Evolutionary conservation across 2,113 vertebrate genomes (phyloP), one percentile per base, ranked within the genome.

Genomic region (Stercorarius parasiticus): DNA sequence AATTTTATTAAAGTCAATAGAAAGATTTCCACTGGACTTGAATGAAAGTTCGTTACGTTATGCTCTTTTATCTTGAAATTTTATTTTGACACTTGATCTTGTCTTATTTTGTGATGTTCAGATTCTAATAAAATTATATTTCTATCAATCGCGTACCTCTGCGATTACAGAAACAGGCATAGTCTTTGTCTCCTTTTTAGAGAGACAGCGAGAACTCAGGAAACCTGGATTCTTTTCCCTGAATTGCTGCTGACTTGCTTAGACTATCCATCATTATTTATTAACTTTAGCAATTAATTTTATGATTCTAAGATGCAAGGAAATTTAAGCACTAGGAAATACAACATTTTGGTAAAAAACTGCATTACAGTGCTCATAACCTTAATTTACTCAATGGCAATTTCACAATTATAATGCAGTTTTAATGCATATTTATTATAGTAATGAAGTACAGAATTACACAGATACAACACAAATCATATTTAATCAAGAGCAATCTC

Each of bases 321-420:
- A 92, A 88, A 91, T 73, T 40, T 58, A 92, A 82, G 73, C 53
- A 61, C 12, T 79, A 86, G 17, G 49, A 89, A 92, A 94, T 74
- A 83, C 1, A 90, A 56, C 40, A 82, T 26, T 92, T 95, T 53
- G 45, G 66, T 70, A 84, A 91, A 87, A 94, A 30, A 70, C 38
- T 73, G 72, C 56, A 72, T 86, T 82, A 82, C 49, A 84, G 36
- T 40, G 77, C 84, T 89, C 62, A 91, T 90, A 91, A 86, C 65
- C 36, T 81, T 84, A 88, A 95, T 91, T 84, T 92, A 90, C 59
- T 92, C 85, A 93, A 91, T 82, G 50, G 53, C 49, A 89, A 80
- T 96, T 91, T 95, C 86, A 93, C 61, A 82, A 77, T 94, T 95
- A 93, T 82, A 89, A 95, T 77, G 73, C 30, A 80, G 58, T 77